Evolutionary conservation across 2,888 invertebrate genomes (phyloP), one percentile per base, ranked within the genome.

Genomic region (Blastobasis lacticolella): DNA sequence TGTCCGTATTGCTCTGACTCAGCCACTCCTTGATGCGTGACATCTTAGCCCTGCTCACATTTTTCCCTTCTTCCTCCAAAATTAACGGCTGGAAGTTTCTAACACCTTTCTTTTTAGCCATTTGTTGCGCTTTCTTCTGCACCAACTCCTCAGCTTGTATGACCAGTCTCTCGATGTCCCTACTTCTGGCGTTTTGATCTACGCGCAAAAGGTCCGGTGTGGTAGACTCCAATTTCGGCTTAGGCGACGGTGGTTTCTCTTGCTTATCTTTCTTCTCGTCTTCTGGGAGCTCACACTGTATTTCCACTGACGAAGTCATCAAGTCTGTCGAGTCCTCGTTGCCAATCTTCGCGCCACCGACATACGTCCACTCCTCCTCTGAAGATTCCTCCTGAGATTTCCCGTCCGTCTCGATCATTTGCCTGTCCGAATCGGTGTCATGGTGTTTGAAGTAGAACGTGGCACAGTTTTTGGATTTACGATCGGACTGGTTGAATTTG

Each of bases 361-460:
- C 90, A 71, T 91, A 93, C 0, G 92, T 92, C 92, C 93, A 93
- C 78, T 93, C 88, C 60, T 89, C 88, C 59, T 88, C 87, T 0
- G 86, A 84, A 0, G 85, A 86, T 62, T 89, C 89, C 47, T 84
- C 87, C 56, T 84, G 84, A 7, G 82, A 84, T 53, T 85, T 84
- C 51, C 85, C 83, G 46, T 84, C 78, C 49, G 89, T 83, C 69
- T 89, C 78, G 57, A 87, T 75, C 73, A 90, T 87, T 67, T 93
- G 92, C 72, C 90, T 89, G 74, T 95, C 95, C 8, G 94, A 94
- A 75, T 96, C 96, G 9, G 95, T 96, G 75, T 96, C 96, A 78
- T 92, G 91, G 78, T 96, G 96, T 76, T 91, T 94, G 80, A 95
- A 95, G 82, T 96, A 95, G 80, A 94, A 95, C 56, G 93, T 95